phyloP scores from a whole-genome alignment of 1,140 invertebrate genomes.

The Magallana gigas region DNA sequence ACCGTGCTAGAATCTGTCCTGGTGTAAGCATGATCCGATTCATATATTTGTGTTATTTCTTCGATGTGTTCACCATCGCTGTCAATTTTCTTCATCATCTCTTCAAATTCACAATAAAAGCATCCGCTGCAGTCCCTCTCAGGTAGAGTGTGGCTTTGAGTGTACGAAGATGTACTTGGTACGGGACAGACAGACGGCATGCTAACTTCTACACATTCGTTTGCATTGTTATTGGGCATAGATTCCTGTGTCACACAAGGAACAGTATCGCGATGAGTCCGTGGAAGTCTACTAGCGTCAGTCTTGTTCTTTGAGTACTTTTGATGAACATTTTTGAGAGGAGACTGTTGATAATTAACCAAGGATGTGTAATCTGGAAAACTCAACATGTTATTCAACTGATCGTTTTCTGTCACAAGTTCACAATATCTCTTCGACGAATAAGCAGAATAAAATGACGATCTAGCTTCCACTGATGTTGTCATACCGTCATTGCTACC shows the following conservation, averaged over 20 bases:
- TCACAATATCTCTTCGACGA: background rate
- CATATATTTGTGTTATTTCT: background rate
- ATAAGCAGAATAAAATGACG: background rate
- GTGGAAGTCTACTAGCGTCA: background rate
- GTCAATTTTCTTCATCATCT: background rate
- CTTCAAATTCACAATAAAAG: conserved; percentile 19
- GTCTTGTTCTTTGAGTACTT: background rate
- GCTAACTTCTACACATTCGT: background rate
- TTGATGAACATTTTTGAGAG: background rate
- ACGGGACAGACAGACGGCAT: background rate
- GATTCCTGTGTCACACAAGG: background rate
- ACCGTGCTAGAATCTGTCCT: background rate
- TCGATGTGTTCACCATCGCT: background rate
- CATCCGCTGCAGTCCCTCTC: background rate
- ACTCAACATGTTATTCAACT: background rate
- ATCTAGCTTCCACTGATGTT: background rate
- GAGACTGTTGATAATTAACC: background rate
- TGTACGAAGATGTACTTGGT: background rate
- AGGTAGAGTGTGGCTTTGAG: background rate
- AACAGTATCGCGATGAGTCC: background rate
- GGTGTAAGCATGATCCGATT: background rate
- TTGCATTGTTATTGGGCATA: background rate
- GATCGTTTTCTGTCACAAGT: background rate
- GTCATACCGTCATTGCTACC: too few relatives aligned
- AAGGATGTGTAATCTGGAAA: background rate